Evolutionary conservation across 2,888 invertebrate genomes (phyloP), one percentile per base, ranked within the genome.

Genomic region (Mimas tiliae): DNA sequence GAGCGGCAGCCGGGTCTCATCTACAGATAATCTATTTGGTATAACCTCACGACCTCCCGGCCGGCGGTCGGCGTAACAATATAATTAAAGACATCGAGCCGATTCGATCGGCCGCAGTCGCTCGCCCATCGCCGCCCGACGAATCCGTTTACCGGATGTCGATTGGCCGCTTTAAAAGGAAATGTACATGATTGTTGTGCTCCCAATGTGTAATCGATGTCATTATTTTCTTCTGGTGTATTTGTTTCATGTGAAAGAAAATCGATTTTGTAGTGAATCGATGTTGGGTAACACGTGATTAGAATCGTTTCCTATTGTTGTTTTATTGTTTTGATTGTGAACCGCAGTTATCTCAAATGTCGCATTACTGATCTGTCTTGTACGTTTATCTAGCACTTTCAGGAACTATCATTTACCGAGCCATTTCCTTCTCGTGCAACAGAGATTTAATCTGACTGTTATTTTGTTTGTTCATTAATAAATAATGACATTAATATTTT

Each of bases 21-120:
- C 88, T 85, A 84, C 77, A 91, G 93, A 93, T 93, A 91, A 93
- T 93, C 92, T 93, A 90, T 92, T 92, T 91, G 87, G 88, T 89
- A 81, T 92, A 91, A 93, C 93, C 93, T 88, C 92, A 87, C 93
- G 93, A 93, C 93, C 93, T 87, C 87, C 83, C 80, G 80, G 78
- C 70, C 73, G 81, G 78, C 82, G 81, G 83, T 81, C 85, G 85
- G 79, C 84, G 87, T 90, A 90, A 93, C 93, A 91, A 93, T 93
- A 93, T 93, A 92, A 93, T 93, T 93, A 93, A 92, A 93, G 89
- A 86, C 89, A 90, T 90, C 87, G 83, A 72, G 72, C 73, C 77
- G 83, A 72, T 74, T 74, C 76, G 79, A 81, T 82, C 78, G 76
- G 72, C 73, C 75, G 27, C 27, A 4, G 27, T 4, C 71, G 68